Evolutionary conservation across 2,888 invertebrate species (phyloP).

Genomic region (Phragmatobia fuliginosa): DNA sequence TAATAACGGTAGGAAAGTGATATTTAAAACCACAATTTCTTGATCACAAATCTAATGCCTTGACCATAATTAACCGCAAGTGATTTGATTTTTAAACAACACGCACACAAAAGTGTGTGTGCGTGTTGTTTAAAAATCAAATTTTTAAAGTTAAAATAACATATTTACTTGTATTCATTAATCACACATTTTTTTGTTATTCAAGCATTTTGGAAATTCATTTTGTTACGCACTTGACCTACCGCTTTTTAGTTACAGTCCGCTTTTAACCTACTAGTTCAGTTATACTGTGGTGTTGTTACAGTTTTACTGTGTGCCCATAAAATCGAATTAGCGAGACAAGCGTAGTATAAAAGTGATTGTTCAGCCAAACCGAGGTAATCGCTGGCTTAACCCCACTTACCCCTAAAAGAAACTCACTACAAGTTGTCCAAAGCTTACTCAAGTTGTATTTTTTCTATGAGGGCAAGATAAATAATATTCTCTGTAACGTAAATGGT

Average conservation of each 20-base stretch:
- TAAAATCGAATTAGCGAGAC: slow-evolving; percentile 54
- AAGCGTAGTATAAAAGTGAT: slow-evolving; percentile 45
- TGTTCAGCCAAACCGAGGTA: slow-evolving; percentile 31
- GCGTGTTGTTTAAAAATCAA: too few relatives aligned
- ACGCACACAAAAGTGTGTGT: too few relatives aligned
- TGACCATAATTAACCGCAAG: too few relatives aligned
- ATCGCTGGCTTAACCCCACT: slow-evolving; percentile 14
- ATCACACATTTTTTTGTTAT: too few relatives aligned
- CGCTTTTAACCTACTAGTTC: slow-evolving; percentile 21
- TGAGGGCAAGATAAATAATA: not conserved
- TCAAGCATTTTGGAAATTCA: too few relatives aligned
- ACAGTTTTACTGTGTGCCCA: slow-evolving; percentile 38
- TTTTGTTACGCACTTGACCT: not conserved
- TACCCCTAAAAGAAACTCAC: not conserved
- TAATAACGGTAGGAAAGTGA: too few relatives aligned
- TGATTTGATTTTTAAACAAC: too few relatives aligned
- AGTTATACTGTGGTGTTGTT: slow-evolving; percentile 34
- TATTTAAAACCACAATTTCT: too few relatives aligned
- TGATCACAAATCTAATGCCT: too few relatives aligned
- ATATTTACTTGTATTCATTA: too few relatives aligned
- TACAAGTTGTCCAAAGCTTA: not conserved
- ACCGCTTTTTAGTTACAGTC: not conserved
- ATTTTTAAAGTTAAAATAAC: too few relatives aligned
- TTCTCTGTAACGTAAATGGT: not conserved
- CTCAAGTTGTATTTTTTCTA: not conserved